Conservation (phyloP, 2,888 invertebrate genomes). For the Melieria crassipennis region DNA sequence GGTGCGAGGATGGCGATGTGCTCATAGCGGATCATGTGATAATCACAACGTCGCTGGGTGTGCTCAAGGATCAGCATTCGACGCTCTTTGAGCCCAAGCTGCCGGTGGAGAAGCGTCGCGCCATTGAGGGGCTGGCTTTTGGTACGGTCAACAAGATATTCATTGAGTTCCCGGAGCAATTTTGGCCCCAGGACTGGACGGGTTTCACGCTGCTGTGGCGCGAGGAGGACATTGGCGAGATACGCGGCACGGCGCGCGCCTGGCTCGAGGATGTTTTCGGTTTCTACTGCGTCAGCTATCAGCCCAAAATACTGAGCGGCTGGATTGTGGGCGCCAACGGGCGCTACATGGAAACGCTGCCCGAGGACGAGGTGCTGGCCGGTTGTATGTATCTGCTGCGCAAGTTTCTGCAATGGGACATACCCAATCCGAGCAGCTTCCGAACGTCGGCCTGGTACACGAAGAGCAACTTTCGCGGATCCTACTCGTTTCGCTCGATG, state of each 20-base stretch:
- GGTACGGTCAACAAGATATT: conserved; percentile 74
- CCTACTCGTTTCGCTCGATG: conserved; percentile 74
- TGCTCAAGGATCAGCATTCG: conserved; percentile 68
- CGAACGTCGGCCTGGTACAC: conserved; percentile 73
- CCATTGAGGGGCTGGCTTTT: conserved; percentile 69
- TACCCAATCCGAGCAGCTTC: conserved; percentile 57
- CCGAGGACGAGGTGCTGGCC: conserved; percentile 66
- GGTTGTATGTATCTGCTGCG: conserved; percentile 61
- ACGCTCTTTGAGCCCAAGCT: conserved; percentile 67
- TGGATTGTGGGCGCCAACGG: conserved; percentile 77
- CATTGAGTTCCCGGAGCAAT: conserved; percentile 70
- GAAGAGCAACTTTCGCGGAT: conserved; percentile 71
- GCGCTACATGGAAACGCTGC: conserved; percentile 70
- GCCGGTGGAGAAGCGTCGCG: conserved; percentile 66
- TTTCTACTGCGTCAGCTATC: conserved; percentile 73
- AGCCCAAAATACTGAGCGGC: conserved; percentile 73
- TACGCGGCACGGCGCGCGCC: conserved; percentile 57
- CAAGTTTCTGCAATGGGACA: conserved; percentile 60
- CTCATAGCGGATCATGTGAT: conserved; percentile 72
- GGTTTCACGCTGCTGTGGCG: conserved; percentile 72
- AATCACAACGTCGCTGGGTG: conserved; percentile 71
- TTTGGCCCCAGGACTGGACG: conserved; percentile 70
- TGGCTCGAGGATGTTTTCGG: conserved; percentile 77
- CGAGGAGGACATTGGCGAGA: conserved; percentile 65
- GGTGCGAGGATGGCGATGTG: conserved; percentile 62